Evolutionary conservation across 23 tunicate species (phyloP).

Genomic region (Styela plicata): DNA sequence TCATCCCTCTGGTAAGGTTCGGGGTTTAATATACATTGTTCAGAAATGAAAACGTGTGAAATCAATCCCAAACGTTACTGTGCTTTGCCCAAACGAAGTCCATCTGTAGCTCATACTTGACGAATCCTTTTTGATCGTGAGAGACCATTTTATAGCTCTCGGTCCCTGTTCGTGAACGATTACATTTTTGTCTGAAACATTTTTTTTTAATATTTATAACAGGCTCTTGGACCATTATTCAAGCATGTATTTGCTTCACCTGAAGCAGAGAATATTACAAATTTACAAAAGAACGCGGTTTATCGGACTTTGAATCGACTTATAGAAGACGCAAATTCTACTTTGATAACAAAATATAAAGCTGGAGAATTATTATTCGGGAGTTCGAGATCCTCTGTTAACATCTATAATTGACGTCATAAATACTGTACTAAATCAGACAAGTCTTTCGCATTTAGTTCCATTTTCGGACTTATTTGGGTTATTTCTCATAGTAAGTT

Average conservation of each 20-base stretch:
- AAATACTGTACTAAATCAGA: background rate
- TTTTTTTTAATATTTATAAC: no score
- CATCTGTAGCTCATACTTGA: no score
- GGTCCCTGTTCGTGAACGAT: no score
- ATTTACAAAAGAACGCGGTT: background rate
- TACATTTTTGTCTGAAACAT: no score
- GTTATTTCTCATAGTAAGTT: conserved; percentile 43
- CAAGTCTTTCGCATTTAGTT: conserved; percentile 1
- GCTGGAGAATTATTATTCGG: conserved; percentile 57
- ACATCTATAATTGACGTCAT: conserved; percentile 33
- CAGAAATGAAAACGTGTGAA: no score
- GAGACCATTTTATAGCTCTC: no score
- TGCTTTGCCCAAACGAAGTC: no score
- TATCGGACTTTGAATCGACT: conserved; percentile 33
- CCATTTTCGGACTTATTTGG: conserved; percentile 38
- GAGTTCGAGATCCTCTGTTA: conserved; percentile 49
- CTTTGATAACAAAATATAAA: conserved; percentile 28
- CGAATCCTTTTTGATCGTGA: no score
- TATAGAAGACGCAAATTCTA: conserved; percentile 36
- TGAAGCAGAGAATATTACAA: conserved; percentile 7
- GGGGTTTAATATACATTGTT: no score
- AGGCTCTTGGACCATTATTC: conserved; percentile 18
- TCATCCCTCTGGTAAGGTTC: conserved; percentile 44
- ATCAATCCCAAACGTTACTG: no score
- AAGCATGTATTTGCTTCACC: conserved; percentile 10